Evolutionary conservation across 2,113 vertebrate species (phyloP).

Genomic region (Spilogale gracilis): DNA sequence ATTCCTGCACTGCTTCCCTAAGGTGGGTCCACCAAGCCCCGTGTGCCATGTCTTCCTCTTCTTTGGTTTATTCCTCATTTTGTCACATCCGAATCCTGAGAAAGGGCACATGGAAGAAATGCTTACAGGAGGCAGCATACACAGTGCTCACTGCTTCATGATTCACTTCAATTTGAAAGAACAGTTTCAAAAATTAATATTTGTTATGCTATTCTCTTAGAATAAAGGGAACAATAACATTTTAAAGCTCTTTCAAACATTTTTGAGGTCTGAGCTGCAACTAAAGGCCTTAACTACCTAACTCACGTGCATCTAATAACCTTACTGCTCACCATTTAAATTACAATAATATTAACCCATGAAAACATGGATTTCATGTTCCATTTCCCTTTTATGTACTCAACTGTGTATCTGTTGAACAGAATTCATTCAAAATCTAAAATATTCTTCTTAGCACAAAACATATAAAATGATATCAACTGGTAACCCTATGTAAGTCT

Average conservation of each 20-base stretch:
- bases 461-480: neutral
- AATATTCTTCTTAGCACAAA: constrained; percentile 22
- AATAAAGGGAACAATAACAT: neutral
- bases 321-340: neutral
- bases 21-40: neutral
- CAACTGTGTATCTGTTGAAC: neutral
- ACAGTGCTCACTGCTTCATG: neutral
- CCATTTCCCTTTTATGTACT: neutral
- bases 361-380: neutral
- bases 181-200: neutral
- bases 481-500: neutral
- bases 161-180: neutral
- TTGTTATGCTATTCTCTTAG: neutral
- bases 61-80: neutral
- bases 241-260: neutral
- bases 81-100: neutral
- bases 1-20: neutral
- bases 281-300: neutral
- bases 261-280: neutral
- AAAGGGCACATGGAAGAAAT: neutral
- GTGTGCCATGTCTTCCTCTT: neutral
- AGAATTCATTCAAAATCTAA: constrained; percentile 52
- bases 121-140: neutral
- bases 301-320: neutral
- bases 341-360: neutral